Conservation (phyloP, 2,888 invertebrate genomes). For the Acholoe squamosa region DNA sequence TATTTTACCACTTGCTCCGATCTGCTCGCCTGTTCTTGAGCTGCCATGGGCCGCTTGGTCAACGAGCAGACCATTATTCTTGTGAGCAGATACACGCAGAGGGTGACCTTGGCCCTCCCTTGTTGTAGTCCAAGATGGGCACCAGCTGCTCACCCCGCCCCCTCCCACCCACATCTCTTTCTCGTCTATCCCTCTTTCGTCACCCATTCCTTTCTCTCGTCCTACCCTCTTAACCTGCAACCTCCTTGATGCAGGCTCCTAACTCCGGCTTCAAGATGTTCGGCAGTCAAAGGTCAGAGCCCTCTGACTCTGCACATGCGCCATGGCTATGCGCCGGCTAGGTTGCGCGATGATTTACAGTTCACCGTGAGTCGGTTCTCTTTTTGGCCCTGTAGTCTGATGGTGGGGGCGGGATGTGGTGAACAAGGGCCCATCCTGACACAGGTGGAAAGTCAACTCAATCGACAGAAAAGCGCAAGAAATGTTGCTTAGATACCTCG, state of each 20-base stretch:
- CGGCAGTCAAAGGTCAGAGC: background rate
- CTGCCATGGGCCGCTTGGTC: background rate
- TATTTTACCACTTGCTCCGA: no score
- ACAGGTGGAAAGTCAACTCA: no score
- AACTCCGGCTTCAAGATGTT: background rate
- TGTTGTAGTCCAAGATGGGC: background rate
- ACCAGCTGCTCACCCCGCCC: conserved; percentile 11
- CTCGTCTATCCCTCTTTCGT: background rate
- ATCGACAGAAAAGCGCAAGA: no score
- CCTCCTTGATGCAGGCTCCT: background rate
- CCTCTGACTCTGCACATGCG: conserved; percentile 21
- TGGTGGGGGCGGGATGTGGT: background rate
- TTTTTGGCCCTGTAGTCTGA: background rate
- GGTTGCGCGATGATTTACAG: conserved; percentile 21
- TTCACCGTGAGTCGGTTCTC: background rate
- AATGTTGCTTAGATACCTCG: no score
- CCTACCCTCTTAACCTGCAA: background rate
- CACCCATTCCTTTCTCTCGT: background rate
- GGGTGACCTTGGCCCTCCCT: background rate
- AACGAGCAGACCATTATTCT: background rate
- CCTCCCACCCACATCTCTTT: background rate
- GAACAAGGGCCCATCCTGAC: background rate
- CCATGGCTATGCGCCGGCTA: conserved; percentile 5
- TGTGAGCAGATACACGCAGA: background rate
- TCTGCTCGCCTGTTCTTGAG: background rate